Evolutionary conservation across 2,797 vertebrate genomes (phyloP), one percentile per base, ranked within the genome.

Genomic region (Novumbra hubbsi): DNA sequence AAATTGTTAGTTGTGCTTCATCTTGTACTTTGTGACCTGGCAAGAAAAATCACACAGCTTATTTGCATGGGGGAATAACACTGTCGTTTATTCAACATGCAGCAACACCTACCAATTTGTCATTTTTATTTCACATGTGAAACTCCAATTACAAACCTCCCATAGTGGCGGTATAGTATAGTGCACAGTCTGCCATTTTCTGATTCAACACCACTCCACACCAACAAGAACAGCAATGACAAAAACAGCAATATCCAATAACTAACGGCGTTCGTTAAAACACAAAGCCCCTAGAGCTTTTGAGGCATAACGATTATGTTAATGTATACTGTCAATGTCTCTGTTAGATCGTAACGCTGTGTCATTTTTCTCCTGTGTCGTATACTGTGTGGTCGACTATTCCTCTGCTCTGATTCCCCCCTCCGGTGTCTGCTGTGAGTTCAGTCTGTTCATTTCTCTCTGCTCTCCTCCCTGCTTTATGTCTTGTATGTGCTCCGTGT

Each of bases 371-470:
- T 82, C 80, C 67, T 32, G 67, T 65, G 48, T 86, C 82, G 83
- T 67, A 78, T 78, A 84, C 80, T 82, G 83, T 90, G 88, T 88
- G 92, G 91, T 92, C 84, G 21, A 60, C 11, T 60, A 87, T 83
- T 85, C 86, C 72, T 78, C 17, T 85, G 86, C 88, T 88, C 86
- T 93, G 89, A 91, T 91, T 88, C 87, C 80, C 84, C 82, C 89
- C 82, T 91, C 85, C 91, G 90, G 89, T 93, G 92, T 93, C 89
- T 93, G 88, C 88, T 93, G 88, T 94, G 92, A 93, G 91, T 92
- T 89, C 94, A 94, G 95, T 76, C 27, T 92, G 93, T 93, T 88
- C 91, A 85, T 92, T 90, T 92, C 70, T 90, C 90, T 92, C 89
- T 92, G 90, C 91, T 93, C 92, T 92, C 92, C 89, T 74, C 7